Evolutionary conservation across 2,888 invertebrate genomes (phyloP).

Genomic region (Amblyjoppa proteus): DNA sequence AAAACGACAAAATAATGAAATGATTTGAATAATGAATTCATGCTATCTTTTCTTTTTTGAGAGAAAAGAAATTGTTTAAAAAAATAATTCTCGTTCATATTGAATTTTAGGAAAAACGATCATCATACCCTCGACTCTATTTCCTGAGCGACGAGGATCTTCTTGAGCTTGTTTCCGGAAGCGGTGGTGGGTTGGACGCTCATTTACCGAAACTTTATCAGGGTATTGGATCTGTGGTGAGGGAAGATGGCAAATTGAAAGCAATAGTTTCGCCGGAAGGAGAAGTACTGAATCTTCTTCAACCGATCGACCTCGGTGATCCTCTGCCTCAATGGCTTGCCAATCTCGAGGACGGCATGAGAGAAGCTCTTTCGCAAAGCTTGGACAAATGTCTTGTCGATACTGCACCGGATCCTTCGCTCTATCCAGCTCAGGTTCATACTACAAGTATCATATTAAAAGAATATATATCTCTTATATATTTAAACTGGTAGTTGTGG

Average conservation of each 20-base stretch:
- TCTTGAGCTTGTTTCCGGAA: constrained; percentile 92
- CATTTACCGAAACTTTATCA: constrained; percentile 99
- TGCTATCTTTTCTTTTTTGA: constrained; percentile 60
- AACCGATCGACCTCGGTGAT: constrained; percentile 80
- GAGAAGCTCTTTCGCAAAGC: constrained; percentile 83
- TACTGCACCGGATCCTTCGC: constrained; percentile 76
- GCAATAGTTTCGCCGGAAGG: constrained; percentile 89
- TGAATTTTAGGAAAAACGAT: constrained; percentile 93
- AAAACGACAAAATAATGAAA: no score
- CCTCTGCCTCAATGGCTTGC: constrained; percentile 90
- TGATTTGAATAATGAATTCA: neutral
- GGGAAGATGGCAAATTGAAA: constrained; percentile 87
- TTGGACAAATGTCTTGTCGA: constrained; percentile 80
- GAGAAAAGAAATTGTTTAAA: neutral
- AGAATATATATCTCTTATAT: constrained; percentile 3
- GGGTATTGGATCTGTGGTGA: constrained; percentile 92
- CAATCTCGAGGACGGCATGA: constrained; percentile 93
- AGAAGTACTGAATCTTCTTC: constrained; percentile 86
- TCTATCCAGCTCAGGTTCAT: constrained; percentile 81
- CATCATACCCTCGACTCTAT: constrained; percentile 97
- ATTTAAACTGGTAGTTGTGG: no score
- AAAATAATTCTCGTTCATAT: constrained; percentile 25
- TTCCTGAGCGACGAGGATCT: constrained; percentile 99
- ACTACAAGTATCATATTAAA: constrained; percentile 11
- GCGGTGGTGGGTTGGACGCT: constrained; percentile 88